Conservation (phyloP, 2,888 invertebrate genomes). For the Rhamphomyia laevipes region DNA sequence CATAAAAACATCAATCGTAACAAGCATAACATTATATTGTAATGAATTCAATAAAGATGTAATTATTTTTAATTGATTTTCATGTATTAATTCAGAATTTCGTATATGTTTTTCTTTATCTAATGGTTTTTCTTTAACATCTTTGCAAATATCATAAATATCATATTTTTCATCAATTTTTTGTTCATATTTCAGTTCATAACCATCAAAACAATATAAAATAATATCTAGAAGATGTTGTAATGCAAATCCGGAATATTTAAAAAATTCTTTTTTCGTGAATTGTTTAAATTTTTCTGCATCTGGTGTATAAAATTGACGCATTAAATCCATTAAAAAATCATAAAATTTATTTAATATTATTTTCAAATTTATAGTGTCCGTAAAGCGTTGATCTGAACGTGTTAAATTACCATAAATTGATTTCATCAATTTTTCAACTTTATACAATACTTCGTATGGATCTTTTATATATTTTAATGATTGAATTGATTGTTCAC, state of each 20-base stretch:
- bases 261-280: slow-evolving; percentile 19
- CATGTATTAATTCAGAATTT: slow-evolving; percentile 14
- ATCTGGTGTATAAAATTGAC: slow-evolving; percentile 27
- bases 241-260: slow-evolving; percentile 24
- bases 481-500: slow-evolving; percentile 22
- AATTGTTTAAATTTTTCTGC: slow-evolving; percentile 23
- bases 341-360: slow-evolving; percentile 24
- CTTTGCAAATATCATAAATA: slow-evolving; percentile 22
- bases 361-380: slow-evolving; percentile 22
- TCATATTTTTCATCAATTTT: slow-evolving; percentile 13
- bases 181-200: slow-evolving; percentile 16
- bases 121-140: slow-evolving; percentile 9
- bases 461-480: slow-evolving; percentile 24
- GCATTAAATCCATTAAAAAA: slow-evolving; percentile 22
- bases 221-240: slow-evolving; percentile 24
- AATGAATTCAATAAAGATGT: slow-evolving; percentile 23
- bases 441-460: slow-evolving; percentile 22
- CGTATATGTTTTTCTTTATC: not conserved
- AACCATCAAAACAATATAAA: slow-evolving; percentile 21
- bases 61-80: slow-evolving; percentile 23
- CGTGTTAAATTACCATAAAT: slow-evolving; percentile 23
- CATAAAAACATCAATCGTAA: slow-evolving; percentile 26
- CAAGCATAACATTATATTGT: slow-evolving; percentile 24
- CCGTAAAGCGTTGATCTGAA: slow-evolving; percentile 20
- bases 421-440: slow-evolving; percentile 20